These are phyloP conservation scores for Tauraco hartlaubi DNA, from an alignment of 2,797 vertebrate genomes.

Conservation along the genomic window DNA sequence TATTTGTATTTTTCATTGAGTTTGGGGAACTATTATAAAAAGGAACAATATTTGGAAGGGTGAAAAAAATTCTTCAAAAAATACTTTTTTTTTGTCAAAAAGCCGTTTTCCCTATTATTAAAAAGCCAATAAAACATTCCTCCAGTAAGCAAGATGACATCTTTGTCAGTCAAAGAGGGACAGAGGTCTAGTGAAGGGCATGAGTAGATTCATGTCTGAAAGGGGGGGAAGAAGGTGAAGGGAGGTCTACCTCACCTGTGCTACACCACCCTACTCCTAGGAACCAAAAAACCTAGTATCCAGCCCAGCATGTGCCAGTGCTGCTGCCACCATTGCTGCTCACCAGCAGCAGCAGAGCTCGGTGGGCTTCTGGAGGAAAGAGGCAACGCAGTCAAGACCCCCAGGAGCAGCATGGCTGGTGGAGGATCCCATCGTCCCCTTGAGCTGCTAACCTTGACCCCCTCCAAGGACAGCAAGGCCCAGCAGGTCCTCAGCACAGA, in stretches of 20 bases:
- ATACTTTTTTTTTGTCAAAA: neutral
- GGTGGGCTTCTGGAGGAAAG: neutral
- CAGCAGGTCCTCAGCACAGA: neutral
- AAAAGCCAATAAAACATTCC: neutral
- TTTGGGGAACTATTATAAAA: neutral
- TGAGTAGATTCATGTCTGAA: neutral
- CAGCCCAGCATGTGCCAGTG: neutral
- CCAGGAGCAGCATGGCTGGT: neutral
- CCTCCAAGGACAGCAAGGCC: neutral
- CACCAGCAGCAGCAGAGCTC: neutral
- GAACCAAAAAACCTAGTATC: neutral
- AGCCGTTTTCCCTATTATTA: neutral
- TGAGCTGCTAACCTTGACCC: neutral
- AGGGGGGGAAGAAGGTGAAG: neutral
- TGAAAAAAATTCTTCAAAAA: neutral
- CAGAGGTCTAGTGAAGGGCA: neutral
- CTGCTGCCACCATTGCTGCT: neutral
- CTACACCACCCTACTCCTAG: neutral
- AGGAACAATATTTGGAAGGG: neutral
- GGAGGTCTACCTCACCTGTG: neutral
- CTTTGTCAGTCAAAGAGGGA: neutral
- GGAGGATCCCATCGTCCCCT: neutral
- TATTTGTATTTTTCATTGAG: neutral
- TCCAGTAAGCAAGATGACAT: neutral
- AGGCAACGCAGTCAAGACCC: neutral